Evolutionary conservation across 2,797 vertebrate species (phyloP).

Genomic region (Cossypha polioptera): DNA sequence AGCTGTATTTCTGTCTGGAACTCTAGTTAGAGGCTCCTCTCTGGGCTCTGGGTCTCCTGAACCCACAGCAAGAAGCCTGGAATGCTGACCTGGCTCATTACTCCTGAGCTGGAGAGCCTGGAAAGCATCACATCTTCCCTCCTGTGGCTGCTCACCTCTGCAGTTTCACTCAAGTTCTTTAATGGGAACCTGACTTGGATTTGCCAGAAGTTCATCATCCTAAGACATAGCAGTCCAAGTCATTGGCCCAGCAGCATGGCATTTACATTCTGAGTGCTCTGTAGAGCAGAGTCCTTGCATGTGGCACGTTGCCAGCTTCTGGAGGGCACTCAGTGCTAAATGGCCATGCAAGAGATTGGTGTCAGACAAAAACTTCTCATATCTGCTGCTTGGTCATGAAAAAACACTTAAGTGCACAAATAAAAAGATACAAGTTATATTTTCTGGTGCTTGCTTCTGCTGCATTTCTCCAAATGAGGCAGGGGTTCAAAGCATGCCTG

Average conservation of each 20-base stretch:
- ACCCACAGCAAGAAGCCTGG: not conserved
- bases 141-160: not conserved
- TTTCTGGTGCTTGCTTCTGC: not conserved
- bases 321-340: not conserved
- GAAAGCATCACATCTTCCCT: not conserved
- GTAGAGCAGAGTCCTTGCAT: not conserved
- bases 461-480: not conserved
- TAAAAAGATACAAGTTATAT: not conserved
- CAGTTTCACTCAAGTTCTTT: not conserved
- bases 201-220: not conserved
- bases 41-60: not conserved
- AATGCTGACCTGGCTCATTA: not conserved
- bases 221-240: not conserved
- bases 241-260: not conserved
- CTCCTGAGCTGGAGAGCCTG: not conserved
- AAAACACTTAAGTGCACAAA: not conserved
- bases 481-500: not conserved
- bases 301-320: not conserved
- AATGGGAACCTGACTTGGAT: not conserved
- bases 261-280: not conserved
- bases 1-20: not conserved
- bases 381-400: not conserved
- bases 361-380: not conserved
- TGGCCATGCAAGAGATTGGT: not conserved
- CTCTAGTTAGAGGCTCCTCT: not conserved